Base-by-base conservation (phyloP, 2,888 invertebrate species). In the Bhutanitis thaidina region DNA sequence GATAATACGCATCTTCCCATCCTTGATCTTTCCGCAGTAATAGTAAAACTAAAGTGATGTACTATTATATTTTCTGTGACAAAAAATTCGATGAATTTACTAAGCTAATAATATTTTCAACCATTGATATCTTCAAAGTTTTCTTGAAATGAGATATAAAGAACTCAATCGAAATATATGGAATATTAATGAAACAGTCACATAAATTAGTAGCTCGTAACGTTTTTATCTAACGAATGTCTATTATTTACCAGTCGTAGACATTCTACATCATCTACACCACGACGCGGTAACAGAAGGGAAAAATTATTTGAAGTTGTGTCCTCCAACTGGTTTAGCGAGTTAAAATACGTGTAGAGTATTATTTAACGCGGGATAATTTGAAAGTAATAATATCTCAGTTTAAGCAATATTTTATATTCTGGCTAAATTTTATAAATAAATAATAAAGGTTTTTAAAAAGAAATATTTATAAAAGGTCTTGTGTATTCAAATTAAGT, bases 261-360 rank as follows among this genome's bases (percentile, higher is more conserved):
- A 49, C 49, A 46, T 46, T 32, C 40, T 15, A 13, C 41, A 35
- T 47, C 34, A 34, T n/a, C 34, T 27, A 55, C 43, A 38, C 20
- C 32, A 27, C 39, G 39, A 27, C 32, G 16, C 40, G 55, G 43
- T 62, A 61, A 62, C 60, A 61, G 58, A 60, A 57, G 50, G 52
- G 54, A 55, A 61, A 53, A 58, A 45, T 8, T 1, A 27, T 34
- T 58, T 57, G 50, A 54, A 55, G 40, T 54, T 43, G 55, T 54
- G 57, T 32, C 53, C 52, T 54, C 12, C 5, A 53, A 54, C 57
- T 59, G 48, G 52, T 57, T 59, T 44, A 43, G 50, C 49, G 52
- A 60, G 59, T 65, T 64, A 61, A 61, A 65, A 64, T 63, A 65
- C 47, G 43, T 45, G 44, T 54, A 63, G 59, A 34, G 5, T 54